Evolutionary conservation across 2,797 vertebrate genomes (phyloP).

Genomic region (Clarias laeviceps): DNA sequence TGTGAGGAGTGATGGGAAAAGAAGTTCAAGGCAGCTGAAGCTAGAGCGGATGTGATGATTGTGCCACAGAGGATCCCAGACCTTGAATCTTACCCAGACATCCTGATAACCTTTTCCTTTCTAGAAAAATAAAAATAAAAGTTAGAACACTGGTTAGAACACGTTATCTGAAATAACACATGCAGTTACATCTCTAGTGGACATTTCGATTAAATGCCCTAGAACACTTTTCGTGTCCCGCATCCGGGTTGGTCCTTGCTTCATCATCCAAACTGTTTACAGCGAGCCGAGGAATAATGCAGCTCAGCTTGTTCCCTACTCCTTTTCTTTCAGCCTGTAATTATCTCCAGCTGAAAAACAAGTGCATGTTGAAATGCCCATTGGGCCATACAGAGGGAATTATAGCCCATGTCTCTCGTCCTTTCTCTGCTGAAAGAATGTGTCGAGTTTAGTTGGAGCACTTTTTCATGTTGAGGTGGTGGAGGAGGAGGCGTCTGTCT

Average conservation of each 20-base stretch:
- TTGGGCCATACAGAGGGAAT: constrained; percentile 86
- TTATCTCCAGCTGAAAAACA: constrained; percentile 91
- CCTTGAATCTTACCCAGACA: neutral
- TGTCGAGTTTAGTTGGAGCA: constrained; percentile 81
- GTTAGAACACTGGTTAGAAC: neutral
- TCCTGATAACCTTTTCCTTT: neutral
- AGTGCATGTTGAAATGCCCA: constrained; percentile 85
- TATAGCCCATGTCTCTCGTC: constrained; percentile 75
- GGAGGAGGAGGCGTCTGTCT: constrained; percentile 29
- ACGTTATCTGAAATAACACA: neutral
- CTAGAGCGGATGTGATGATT: neutral
- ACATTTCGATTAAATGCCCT: neutral
- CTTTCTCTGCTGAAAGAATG: constrained; percentile 78
- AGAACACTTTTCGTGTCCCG: neutral
- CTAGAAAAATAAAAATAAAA: neutral
- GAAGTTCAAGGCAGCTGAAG: neutral
- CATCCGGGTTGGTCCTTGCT: constrained; percentile 22
- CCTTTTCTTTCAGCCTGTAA: constrained; percentile 74
- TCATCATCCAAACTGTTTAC: constrained; percentile 20
- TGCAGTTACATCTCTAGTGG: neutral
- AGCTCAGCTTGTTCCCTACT: constrained; percentile 60
- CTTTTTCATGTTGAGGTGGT: constrained; percentile 66
- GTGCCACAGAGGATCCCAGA: neutral
- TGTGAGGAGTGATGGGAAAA: neutral
- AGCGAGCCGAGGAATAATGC: constrained; percentile 42